Conservation (phyloP, 2,797 vertebrate species). For the Lindbergichthys nudifrons region DNA sequence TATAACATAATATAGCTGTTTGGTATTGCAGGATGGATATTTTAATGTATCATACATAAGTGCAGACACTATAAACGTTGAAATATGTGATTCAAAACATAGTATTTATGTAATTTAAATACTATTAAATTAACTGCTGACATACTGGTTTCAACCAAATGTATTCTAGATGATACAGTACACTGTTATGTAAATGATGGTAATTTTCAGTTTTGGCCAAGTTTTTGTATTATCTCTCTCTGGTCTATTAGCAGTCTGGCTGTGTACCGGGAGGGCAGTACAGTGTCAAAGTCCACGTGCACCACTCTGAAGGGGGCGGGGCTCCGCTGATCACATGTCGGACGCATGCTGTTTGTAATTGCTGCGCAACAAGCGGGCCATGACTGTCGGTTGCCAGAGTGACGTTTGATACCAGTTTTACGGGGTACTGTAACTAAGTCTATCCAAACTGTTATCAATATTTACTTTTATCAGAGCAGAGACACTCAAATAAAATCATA, state of each 20-base stretch:
- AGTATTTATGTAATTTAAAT: too few relatives aligned
- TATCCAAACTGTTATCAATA: conserved; percentile 38
- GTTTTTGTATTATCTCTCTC: not conserved
- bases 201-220: not conserved
- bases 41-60: not conserved
- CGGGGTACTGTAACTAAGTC: conserved; percentile 7
- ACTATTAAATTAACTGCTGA: not conserved
- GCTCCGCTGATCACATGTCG: conserved; percentile 75
- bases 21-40: not conserved
- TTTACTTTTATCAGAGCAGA: conserved; percentile 24
- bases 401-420: conserved; percentile 32
- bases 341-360: conserved; percentile 71
- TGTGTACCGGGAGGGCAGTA: conserved; percentile 40
- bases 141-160: not conserved
- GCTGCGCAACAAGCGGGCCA: conserved; percentile 48
- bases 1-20: not conserved
- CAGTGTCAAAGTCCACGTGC: conserved; percentile 87
- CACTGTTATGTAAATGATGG: not conserved
- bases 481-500: conserved; percentile 26
- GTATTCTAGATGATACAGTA: not conserved
- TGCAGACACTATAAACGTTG: not conserved
- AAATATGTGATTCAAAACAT: too few relatives aligned
- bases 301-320: conserved; percentile 69
- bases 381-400: conserved; percentile 13
- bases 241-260: not conserved